These are phyloP conservation scores for Noctua janthe DNA, from an alignment of 2,888 invertebrate species.

Conservation along the genomic window DNA sequence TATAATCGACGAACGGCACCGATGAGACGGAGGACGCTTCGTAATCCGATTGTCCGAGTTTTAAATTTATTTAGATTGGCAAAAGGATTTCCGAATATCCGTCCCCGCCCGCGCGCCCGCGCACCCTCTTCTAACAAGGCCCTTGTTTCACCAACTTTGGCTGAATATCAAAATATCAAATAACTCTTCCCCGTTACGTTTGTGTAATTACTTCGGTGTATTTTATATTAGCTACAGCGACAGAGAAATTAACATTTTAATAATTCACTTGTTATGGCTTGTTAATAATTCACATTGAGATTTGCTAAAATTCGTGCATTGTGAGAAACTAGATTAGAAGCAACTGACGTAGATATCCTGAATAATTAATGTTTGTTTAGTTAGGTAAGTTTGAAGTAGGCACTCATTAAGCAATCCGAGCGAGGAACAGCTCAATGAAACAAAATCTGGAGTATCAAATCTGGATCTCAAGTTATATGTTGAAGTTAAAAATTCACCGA, in stretches of 20 bases:
- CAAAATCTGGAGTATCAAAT: slow-evolving; percentile 23
- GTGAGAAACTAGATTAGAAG: slow-evolving; percentile 44
- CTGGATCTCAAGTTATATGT: slow-evolving; percentile 33
- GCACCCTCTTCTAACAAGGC: slow-evolving; percentile 67
- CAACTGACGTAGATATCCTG: slow-evolving; percentile 17
- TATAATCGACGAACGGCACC: slow-evolving; percentile 76
- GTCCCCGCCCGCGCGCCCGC: not conserved
- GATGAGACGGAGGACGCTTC: slow-evolving; percentile 70
- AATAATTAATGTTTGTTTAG: slow-evolving; percentile 39
- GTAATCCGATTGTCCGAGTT: slow-evolving; percentile 73
- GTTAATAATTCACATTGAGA: slow-evolving; percentile 50
- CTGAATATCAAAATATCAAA: slow-evolving; percentile 72
- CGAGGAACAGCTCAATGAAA: slow-evolving; percentile 29
- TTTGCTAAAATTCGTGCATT: slow-evolving; percentile 35
- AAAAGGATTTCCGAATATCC: slow-evolving; percentile 71
- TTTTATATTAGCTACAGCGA: slow-evolving; percentile 61
- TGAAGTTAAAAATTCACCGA: slow-evolving; percentile 30
- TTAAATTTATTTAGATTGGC: slow-evolving; percentile 77
- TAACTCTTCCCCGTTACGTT: slow-evolving; percentile 62
- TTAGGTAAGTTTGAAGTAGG: slow-evolving; percentile 23
- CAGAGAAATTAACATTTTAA: slow-evolving; percentile 66
- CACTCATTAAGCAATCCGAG: slow-evolving; percentile 37
- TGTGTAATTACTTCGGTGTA: slow-evolving; percentile 65
- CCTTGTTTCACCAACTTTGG: slow-evolving; percentile 71
- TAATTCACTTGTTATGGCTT: slow-evolving; percentile 62